These are phyloP conservation scores for Echiichthys vipera DNA, from an alignment of 2,797 vertebrate species.

Conservation along the genomic window DNA sequence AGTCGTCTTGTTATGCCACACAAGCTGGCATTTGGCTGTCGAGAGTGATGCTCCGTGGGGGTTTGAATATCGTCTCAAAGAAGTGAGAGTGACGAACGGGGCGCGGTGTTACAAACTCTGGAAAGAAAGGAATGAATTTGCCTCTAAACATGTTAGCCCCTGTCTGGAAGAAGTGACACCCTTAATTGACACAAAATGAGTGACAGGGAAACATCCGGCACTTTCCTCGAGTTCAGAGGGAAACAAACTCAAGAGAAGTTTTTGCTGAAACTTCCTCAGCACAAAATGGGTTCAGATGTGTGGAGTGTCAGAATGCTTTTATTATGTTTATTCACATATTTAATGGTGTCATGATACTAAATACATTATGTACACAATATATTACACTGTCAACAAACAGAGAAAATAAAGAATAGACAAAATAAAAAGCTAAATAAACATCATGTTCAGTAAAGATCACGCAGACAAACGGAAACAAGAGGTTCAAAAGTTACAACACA, in stretches of 20 bases:
- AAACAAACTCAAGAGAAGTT: neutral
- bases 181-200: constrained; percentile 50
- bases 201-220: constrained; percentile 7
- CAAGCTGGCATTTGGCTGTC: constrained; percentile 68
- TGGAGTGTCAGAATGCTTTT: neutral
- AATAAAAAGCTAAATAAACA: too few relatives aligned
- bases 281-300: neutral
- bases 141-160: constrained; percentile 35
- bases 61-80: constrained; percentile 61
- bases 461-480: too few relatives aligned
- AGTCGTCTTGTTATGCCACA: constrained; percentile 65
- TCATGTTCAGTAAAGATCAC: too few relatives aligned
- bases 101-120: constrained; percentile 44
- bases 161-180: constrained; percentile 35
- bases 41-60: constrained; percentile 49
- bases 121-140: constrained; percentile 26
- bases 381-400: too few relatives aligned
- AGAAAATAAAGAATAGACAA: too few relatives aligned
- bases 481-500: too few relatives aligned
- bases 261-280: neutral
- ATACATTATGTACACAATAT: too few relatives aligned
- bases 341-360: too few relatives aligned
- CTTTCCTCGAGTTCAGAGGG: constrained; percentile 13
- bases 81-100: constrained; percentile 52
- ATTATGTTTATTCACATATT: constrained; percentile 1